Evolutionary conservation across 2,888 invertebrate species (phyloP).

Genomic region (Scrobipalpa atriplicella): DNA sequence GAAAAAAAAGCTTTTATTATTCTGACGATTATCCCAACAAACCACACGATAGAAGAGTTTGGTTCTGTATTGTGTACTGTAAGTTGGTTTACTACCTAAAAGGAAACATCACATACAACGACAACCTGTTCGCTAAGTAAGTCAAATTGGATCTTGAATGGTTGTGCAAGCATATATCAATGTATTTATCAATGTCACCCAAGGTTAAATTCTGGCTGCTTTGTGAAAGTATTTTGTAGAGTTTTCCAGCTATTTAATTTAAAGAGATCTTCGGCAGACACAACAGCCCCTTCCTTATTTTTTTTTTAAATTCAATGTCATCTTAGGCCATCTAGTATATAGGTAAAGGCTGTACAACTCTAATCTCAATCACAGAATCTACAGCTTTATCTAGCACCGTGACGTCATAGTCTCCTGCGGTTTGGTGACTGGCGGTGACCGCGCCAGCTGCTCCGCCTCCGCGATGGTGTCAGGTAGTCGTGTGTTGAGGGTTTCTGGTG

Average conservation of each 20-base stretch:
- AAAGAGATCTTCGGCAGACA: no score
- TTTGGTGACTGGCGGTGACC: constrained; percentile 20
- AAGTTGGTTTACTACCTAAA: not conserved
- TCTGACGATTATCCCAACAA: no score
- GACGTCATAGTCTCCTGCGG: constrained; percentile 20
- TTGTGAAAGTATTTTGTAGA: not conserved
- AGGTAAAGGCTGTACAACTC: no score
- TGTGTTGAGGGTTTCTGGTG: constrained; percentile 85
- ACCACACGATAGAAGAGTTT: no score
- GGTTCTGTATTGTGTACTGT: no score
- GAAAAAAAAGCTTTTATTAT: no score
- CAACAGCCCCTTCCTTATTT: no score
- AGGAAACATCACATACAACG: not conserved
- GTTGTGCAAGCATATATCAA: constrained; percentile 6
- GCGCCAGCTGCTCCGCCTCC: constrained; percentile 79
- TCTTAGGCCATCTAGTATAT: no score
- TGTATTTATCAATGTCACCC: not conserved
- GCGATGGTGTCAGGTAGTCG: constrained; percentile 83
- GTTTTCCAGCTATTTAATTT: not conserved
- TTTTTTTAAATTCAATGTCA: no score
- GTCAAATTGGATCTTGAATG: not conserved
- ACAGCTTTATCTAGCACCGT: constrained; percentile 5
- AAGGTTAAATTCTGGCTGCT: not conserved
- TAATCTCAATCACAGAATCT: no score
- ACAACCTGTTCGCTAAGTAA: not conserved